phyloP scores from a whole-genome alignment of 2,888 invertebrate genomes.

The Chalcosyrphus nemorum region DNA sequence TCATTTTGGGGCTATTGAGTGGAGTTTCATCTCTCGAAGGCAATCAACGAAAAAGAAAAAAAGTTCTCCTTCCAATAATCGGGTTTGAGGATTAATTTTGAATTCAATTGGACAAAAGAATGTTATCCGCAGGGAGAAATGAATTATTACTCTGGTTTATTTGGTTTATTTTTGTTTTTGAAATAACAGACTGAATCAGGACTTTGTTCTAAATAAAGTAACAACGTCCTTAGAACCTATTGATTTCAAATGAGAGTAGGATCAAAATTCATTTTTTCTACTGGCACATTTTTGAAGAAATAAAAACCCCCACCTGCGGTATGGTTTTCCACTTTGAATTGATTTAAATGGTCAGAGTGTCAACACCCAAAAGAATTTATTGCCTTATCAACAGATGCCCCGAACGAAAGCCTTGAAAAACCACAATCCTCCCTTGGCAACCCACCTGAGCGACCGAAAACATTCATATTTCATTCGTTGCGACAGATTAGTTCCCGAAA shows the following conservation, averaged over 20 bases:
- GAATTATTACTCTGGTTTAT: slow-evolving; percentile 1
- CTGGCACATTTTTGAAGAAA: too few species aligned
- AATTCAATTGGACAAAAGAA: slow-evolving; percentile 4
- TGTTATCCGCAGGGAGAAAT: not conserved
- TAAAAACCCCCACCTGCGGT: not conserved
- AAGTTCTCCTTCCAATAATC: slow-evolving; percentile 10
- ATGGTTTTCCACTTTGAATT: not conserved
- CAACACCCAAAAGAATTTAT: slow-evolving; percentile 21
- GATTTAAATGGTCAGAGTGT: not conserved
- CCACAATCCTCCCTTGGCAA: not conserved
- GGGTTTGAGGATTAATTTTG: slow-evolving; percentile 15
- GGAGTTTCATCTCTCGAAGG: not conserved
- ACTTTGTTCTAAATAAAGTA: too few species aligned
- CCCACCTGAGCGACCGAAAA: slow-evolving; percentile 16
- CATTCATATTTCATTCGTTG: slow-evolving; percentile 34
- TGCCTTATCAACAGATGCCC: not conserved
- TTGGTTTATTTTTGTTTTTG: not conserved
- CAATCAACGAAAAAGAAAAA: slow-evolving; percentile 11
- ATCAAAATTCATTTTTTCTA: too few species aligned
- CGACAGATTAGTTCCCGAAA: slow-evolving; percentile 7
- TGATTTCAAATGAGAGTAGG: too few species aligned
- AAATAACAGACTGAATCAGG: too few species aligned
- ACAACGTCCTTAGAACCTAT: too few species aligned
- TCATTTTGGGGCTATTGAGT: not conserved
- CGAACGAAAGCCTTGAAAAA: not conserved